These are phyloP conservation scores for Linyphia triangularis DNA, from an alignment of 2,888 invertebrate species.

Conservation along the genomic window DNA sequence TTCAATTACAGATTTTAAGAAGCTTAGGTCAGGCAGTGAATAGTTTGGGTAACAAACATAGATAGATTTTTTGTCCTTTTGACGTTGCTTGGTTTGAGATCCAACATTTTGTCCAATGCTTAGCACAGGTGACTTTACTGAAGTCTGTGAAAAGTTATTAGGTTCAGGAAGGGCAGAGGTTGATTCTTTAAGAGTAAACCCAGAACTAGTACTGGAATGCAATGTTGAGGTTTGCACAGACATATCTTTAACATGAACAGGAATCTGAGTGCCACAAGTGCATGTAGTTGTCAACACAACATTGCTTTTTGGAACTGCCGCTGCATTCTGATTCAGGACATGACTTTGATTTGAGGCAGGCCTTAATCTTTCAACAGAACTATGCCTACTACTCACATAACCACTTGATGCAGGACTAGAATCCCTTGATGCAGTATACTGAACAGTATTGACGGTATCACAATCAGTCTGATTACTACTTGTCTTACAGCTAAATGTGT, in stretches of 20 bases:
- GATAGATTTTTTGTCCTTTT: constrained; percentile 82
- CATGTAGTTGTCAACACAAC: constrained; percentile 74
- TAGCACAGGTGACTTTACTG: constrained; percentile 32
- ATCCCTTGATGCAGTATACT: constrained; percentile 70
- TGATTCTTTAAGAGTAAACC: constrained; percentile 72
- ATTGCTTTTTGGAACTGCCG: constrained; percentile 55
- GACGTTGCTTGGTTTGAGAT: constrained; percentile 37
- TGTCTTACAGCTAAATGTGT: constrained; percentile 49
- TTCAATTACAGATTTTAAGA: constrained; percentile 82
- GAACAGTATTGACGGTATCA: constrained; percentile 71
- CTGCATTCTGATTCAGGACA: neutral
- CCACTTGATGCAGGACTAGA: constrained; percentile 76
- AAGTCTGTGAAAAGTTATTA: constrained; percentile 42
- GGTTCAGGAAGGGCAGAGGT: constrained; percentile 52
- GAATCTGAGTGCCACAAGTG: constrained; percentile 77
- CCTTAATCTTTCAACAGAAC: constrained; percentile 66
- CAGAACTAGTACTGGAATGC: constrained; percentile 50
- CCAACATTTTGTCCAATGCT: constrained; percentile 31
- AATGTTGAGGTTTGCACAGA: constrained; percentile 77
- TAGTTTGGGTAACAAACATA: constrained; percentile 95
- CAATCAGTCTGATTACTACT: constrained; percentile 64
- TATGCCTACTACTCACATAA: constrained; percentile 74
- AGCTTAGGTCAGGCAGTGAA: constrained; percentile 92
- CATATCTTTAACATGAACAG: constrained; percentile 77
- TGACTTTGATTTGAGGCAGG: constrained; percentile 36